A percentile compares a stretch with the other conserved stretches of the same genome.
These are phyloP conservation scores for Dipodomys spectabilis DNA, from an alignment of 2,113 vertebrate genomes.

Conservation along the genomic window DNA sequence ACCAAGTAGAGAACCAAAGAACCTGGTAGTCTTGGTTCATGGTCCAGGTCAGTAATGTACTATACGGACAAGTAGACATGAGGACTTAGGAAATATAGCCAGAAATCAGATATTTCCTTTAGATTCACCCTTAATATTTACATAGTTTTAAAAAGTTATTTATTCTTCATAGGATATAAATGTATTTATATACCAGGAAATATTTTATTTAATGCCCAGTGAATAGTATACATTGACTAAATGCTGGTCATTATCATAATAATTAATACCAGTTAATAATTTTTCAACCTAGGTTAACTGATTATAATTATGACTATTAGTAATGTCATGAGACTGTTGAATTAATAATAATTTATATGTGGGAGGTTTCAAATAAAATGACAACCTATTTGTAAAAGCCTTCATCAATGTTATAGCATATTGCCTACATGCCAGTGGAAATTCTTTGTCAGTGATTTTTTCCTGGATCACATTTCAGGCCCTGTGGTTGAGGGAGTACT, in stretches of 20 bases:
- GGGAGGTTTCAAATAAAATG: not conserved
- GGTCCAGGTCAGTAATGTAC: not conserved
- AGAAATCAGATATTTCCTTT: not conserved
- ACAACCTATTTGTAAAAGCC: not conserved
- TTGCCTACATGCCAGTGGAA: not conserved
- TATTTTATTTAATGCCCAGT: not conserved
- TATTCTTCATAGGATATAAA: not conserved
- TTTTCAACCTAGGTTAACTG: not conserved
- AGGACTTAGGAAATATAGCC: not conserved
- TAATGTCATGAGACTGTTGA: not conserved
- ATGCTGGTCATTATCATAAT: not conserved
- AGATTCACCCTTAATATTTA: not conserved
- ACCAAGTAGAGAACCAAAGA: not conserved
- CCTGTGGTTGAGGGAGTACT: not conserved
- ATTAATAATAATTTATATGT: not conserved
- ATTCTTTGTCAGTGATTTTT: constrained; percentile 11
- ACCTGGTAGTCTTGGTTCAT: not conserved
- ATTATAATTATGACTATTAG: not conserved
- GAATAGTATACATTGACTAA: not conserved
- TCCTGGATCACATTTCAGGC: constrained; percentile 2
- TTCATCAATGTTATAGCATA: not conserved
- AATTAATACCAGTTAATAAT: not conserved
- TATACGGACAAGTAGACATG: not conserved
- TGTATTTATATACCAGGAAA: not conserved
- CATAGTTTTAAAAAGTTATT: not conserved